Base-by-base conservation (phyloP, 2,797 vertebrate species). In the Eulemur rubriventer region DNA sequence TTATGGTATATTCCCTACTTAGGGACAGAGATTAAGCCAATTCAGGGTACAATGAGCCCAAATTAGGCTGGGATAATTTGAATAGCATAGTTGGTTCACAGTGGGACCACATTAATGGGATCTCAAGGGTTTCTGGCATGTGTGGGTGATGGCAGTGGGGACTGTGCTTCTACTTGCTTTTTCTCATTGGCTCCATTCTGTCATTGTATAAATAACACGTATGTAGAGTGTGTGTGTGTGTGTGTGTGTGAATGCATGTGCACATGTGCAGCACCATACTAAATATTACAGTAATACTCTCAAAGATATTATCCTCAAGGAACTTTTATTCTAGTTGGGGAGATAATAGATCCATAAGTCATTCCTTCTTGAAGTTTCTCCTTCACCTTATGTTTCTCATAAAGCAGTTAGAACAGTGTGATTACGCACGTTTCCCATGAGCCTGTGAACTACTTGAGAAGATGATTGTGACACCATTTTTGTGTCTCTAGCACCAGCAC, bases 341-440 rank as follows among this genome's bases (percentile, higher is more conserved):
- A 80, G 55, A 59, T 79, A 91, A 69, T 50, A 84, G 79, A 16
- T 72, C 76, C 43, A 1, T 67, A 86, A 69, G 10, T 78, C 35
- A 86, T 93, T 33, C 33, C 70, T 96, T 80, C 30, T 35, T 59
- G 52, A 90, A 94, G 63, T 89, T 55, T 91, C 26, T 72, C 8
- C 35, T 82, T 81, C 2, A 63, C 73, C 30, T 59, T 46, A 2
- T 35, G n/a, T 92, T 95, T 80, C 26, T 93, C 33, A 80, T 90
- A 78, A 87, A 73, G 57, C n/a, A 91, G 4, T 61, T 50, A 41
- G 57, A 52, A 16, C 22, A 41, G 50, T 63, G 18, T 73, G 46
- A 28, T 3, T 14, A 48, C 1, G 2, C 10, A 8, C 22, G 26
- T 72, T n/a, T 95, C 70, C 46, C 61, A 30, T 87, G 38, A 50